Evolutionary conservation across 2,797 vertebrate genomes (phyloP).

Genomic region (Aldrovandia affinis): DNA sequence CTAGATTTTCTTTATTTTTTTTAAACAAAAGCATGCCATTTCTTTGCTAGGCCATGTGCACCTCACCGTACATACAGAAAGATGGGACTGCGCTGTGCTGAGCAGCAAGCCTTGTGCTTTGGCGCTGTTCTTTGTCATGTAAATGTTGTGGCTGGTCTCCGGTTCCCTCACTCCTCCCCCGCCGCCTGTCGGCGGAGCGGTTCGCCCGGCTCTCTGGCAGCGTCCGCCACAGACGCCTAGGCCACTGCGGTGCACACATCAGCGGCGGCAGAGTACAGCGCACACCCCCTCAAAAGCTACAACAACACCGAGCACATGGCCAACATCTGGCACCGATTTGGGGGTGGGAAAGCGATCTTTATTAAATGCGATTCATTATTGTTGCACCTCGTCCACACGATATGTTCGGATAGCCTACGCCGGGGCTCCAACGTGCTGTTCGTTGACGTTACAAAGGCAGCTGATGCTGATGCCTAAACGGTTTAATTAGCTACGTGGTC

Average conservation of each 20-base stretch:
- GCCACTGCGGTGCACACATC: constrained; percentile 43
- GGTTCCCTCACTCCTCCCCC: constrained; percentile 31
- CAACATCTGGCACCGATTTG: neutral
- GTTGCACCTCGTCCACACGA: neutral
- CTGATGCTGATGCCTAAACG: neutral
- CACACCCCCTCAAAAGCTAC: constrained; percentile 22
- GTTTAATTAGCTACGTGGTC: neutral
- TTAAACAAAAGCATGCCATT: neutral
- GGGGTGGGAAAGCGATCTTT: neutral
- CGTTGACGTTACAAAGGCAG: neutral
- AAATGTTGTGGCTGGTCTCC: constrained; percentile 55
- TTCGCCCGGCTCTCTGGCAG: constrained; percentile 43
- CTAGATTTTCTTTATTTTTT: neutral
- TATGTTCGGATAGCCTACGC: neutral
- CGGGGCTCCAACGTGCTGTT: neutral
- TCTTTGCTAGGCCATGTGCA: neutral
- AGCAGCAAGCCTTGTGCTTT: constrained; percentile 31
- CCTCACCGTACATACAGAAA: neutral
- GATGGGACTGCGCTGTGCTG: neutral
- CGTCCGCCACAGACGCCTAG: constrained; percentile 36
- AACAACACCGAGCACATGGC: constrained; percentile 22
- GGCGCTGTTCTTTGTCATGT: constrained; percentile 65
- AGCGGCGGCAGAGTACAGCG: constrained; percentile 20
- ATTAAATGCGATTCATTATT: neutral
- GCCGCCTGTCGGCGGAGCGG: constrained; percentile 43